Conservation (phyloP, 1,140 invertebrate species). For the Macrosteles quadrilineatus region DNA sequence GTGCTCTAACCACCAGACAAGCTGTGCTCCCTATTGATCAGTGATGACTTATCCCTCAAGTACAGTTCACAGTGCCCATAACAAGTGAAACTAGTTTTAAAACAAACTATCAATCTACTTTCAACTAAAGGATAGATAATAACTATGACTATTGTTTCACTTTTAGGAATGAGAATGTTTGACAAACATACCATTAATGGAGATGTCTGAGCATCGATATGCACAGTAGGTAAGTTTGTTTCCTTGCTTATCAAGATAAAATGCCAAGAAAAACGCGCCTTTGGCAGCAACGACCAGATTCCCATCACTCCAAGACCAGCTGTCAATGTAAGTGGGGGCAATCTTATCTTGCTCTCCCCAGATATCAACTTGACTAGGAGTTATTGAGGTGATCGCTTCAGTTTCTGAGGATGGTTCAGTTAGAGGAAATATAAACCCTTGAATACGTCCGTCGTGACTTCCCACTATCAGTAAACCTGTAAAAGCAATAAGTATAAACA, state of each 20-base stretch:
- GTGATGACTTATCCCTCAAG: too few relatives aligned
- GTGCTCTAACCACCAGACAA: too few relatives aligned
- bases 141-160: too few relatives aligned
- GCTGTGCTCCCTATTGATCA: too few relatives aligned
- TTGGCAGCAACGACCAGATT: not conserved
- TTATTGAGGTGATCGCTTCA: too few relatives aligned
- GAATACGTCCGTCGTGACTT: not conserved
- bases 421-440: not conserved
- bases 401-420: not conserved
- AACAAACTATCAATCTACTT: too few relatives aligned
- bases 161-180: too few relatives aligned
- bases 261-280: not conserved
- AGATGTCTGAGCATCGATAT: conserved; percentile 16
- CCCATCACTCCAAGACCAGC: not conserved
- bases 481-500: too few relatives aligned
- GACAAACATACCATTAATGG: not conserved
- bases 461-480: conserved; percentile 4
- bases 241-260: not conserved
- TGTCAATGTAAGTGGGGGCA: not conserved
- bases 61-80: too few relatives aligned
- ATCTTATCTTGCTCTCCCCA: not conserved
- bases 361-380: not conserved
- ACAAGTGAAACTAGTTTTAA: too few relatives aligned
- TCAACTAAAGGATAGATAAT: too few relatives aligned
- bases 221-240: not conserved